Evolutionary conservation across 2,797 vertebrate species (phyloP), one percentile per base, ranked within the genome.

Genomic region (Scomberomorus guttatus): DNA sequence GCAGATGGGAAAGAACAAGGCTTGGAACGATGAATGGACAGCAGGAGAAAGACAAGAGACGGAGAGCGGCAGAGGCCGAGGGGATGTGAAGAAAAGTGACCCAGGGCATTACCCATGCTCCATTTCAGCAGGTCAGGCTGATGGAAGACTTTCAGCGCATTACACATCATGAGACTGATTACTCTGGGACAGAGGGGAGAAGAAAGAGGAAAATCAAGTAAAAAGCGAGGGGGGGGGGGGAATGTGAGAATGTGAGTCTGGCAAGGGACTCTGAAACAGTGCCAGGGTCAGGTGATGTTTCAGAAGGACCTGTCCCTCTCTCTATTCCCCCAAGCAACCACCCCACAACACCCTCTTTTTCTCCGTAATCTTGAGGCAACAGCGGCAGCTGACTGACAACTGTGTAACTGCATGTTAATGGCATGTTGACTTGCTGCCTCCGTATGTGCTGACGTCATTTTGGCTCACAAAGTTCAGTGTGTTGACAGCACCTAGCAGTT

Each of bases 141-240:
- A 94, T 91, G 91, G 90, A 89, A 89, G 90, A 85, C 89, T 92
- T 93, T 92, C 90, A 90, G 90, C 86, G 90, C 90, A 93, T 93
- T 95, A 93, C 70, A 93, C 89, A 89, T 94, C 94, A 95, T 95
- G 94, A 94, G 94, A 95, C 94, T 94, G 90, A 94, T 94, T 94
- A 94, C 92, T 91, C 79, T 72, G 84, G 65, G 89, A 90, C 73
- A 65, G 76, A 91, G 74, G 76, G 71, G 79, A 90, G 85, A 91
- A 88, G 86, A 92, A 86, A 86, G 73, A 79, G 59, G 73, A 81
- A 87, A 93, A 83, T 78, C 62, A 80, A 84, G 80, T 60, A 84
- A 58, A 77, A 80, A 82, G 60, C 27, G 24, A 59, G 32, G 34
- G 59, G 58, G 34, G 59, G 58, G 54, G 62, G 59, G 12, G 48